Evolutionary conservation across 2,888 invertebrate genomes (phyloP).

Genomic region (Drosophila monieri): DNA sequence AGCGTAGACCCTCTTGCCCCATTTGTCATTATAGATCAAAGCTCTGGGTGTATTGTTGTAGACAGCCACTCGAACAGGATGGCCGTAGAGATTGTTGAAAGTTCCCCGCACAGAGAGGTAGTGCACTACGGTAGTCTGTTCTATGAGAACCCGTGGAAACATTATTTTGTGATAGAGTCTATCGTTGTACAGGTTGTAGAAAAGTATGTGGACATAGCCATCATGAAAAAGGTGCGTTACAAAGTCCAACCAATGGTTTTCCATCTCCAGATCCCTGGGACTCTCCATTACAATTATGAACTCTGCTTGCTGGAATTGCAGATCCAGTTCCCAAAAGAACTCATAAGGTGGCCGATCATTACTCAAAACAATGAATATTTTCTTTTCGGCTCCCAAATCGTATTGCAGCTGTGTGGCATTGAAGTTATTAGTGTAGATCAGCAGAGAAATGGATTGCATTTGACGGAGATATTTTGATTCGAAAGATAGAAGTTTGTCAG

Average conservation of each 20-base stretch:
- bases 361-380: conserved; percentile 42
- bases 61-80: conserved; percentile 52
- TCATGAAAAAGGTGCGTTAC: conserved; percentile 25
- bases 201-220: conserved; percentile 49
- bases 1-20: conserved; percentile 40
- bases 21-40: conserved; percentile 44
- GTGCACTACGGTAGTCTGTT: conserved; percentile 14
- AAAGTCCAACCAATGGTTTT: conserved; percentile 44
- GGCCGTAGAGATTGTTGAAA: conserved; percentile 38
- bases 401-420: conserved; percentile 29
- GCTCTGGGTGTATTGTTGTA: conserved; percentile 56
- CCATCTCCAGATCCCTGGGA: background rate
- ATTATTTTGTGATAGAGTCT: conserved; percentile 42
- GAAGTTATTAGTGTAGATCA: conserved; percentile 34
- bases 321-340: conserved; percentile 15
- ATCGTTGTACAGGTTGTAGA: conserved; percentile 20
- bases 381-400: conserved; percentile 17
- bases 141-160: conserved; percentile 39
- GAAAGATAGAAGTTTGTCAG: background rate
- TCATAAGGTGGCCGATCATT: conserved; percentile 29
- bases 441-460: conserved; percentile 5
- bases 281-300: conserved; percentile 44
- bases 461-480: conserved; percentile 16
- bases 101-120: conserved; percentile 24
- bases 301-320: conserved; percentile 47